Conservation (phyloP, 2,113 vertebrate species). For the Indicator maculatus region DNA sequence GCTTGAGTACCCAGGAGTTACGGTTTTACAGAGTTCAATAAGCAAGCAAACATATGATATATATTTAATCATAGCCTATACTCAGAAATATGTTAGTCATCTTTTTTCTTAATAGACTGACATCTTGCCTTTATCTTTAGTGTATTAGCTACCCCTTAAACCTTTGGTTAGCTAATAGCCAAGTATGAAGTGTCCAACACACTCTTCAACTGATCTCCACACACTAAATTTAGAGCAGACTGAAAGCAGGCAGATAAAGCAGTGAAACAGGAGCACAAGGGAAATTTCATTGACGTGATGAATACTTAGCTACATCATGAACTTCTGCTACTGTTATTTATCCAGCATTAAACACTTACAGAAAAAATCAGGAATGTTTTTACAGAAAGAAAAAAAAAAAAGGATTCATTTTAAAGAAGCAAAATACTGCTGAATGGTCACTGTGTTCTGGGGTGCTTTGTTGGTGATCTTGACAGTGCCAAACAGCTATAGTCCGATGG, state of each 20-base stretch:
- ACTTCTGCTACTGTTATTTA: neutral
- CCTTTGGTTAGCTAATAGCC: slow-evolving; percentile 57
- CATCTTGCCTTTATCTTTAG: slow-evolving; percentile 68
- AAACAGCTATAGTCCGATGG: neutral
- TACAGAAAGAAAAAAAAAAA: neutral
- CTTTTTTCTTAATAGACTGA: slow-evolving; percentile 42
- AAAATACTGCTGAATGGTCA: neutral
- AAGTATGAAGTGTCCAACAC: slow-evolving; percentile 73
- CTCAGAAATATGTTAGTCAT: slow-evolving; percentile 60
- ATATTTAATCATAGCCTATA: slow-evolving; percentile 38
- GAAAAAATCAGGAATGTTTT: neutral
- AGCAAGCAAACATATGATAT: neutral
- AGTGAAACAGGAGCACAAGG: neutral
- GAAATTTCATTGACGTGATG: slow-evolving; percentile 15
- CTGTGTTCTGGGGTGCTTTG: neutral
- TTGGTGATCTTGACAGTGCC: neutral
- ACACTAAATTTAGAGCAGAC: slow-evolving; percentile 82
- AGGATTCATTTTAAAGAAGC: neutral
- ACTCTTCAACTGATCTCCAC: slow-evolving; percentile 74
- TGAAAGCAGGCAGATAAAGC: slow-evolving; percentile 38
- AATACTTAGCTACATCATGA: neutral
- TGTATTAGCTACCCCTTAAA: slow-evolving; percentile 57
- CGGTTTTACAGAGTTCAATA: neutral
- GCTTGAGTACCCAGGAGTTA: slow-evolving; percentile 7
- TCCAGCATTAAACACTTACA: fast-evolving